Evolutionary conservation across 2,113 vertebrate species (phyloP).

Genomic region (Stigmatopora argus): DNA sequence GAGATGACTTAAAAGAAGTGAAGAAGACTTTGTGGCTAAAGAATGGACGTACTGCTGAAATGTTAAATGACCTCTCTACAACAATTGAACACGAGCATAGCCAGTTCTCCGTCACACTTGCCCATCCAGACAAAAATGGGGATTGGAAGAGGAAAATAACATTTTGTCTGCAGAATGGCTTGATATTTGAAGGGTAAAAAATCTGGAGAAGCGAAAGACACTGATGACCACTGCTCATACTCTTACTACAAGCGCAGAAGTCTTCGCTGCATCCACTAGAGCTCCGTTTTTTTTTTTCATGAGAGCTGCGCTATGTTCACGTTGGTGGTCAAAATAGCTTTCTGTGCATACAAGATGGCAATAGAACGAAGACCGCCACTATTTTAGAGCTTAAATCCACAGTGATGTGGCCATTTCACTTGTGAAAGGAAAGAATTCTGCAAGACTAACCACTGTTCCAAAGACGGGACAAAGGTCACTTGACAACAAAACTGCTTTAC

Average conservation of each 20-base stretch:
- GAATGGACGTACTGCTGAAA: neutral
- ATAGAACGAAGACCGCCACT: neutral
- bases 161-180: neutral
- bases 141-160: slow-evolving; percentile 3
- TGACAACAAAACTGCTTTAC: neutral
- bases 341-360: neutral
- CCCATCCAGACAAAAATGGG: neutral
- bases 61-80: neutral
- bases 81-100: neutral
- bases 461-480: neutral
- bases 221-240: neutral
- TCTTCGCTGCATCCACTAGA: neutral
- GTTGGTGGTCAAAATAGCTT: slow-evolving; percentile 6
- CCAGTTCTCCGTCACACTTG: neutral
- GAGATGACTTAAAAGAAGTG: neutral
- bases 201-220: slow-evolving; percentile 6
- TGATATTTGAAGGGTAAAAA: neutral
- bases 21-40: slow-evolving; percentile 6
- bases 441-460: neutral
- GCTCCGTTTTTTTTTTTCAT: neutral
- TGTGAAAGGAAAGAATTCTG: neutral
- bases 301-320: neutral
- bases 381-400: neutral
- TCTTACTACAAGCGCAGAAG: neutral
- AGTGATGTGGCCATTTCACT: neutral